phyloP scores from a whole-genome alignment of 2,113 vertebrate genomes.

The Malurus elegans region DNA sequence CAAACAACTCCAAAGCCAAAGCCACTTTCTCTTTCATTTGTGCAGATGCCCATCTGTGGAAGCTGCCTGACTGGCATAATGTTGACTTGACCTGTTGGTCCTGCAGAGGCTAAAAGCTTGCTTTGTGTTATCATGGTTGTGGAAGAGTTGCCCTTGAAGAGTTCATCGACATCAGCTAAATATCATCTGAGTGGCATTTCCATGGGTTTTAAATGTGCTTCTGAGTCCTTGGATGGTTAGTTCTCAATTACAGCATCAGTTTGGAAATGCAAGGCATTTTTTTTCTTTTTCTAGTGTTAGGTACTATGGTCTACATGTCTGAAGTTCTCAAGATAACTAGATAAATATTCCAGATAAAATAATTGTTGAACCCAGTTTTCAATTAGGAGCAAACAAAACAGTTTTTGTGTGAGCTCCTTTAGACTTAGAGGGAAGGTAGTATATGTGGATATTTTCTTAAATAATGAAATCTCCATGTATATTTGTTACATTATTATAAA shows the following conservation, averaged over 20 bases:
- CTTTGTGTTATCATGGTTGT: neutral
- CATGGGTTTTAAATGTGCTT: neutral
- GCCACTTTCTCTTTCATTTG: neutral
- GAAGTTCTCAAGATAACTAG: neutral
- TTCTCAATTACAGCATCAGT: neutral
- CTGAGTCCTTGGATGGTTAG: neutral
- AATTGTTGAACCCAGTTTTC: neutral
- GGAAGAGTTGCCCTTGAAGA: neutral
- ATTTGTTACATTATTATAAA: neutral
- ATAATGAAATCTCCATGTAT: neutral
- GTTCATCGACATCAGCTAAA: neutral
- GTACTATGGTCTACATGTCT: neutral
- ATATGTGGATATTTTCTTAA: neutral
- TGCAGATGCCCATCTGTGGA: neutral
- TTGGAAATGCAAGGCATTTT: neutral
- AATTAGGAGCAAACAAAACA: neutral
- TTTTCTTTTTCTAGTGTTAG: neutral
- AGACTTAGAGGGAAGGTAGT: neutral
- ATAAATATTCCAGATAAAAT: neutral
- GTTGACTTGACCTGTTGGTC: neutral
- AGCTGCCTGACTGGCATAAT: accelerated
- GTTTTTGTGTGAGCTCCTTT: neutral
- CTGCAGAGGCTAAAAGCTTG: neutral
- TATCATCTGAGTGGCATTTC: neutral
- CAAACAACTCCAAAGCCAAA: neutral